Evolutionary conservation across 2,113 vertebrate species (phyloP).

Genomic region (Hemiscyllium ocellatum): DNA sequence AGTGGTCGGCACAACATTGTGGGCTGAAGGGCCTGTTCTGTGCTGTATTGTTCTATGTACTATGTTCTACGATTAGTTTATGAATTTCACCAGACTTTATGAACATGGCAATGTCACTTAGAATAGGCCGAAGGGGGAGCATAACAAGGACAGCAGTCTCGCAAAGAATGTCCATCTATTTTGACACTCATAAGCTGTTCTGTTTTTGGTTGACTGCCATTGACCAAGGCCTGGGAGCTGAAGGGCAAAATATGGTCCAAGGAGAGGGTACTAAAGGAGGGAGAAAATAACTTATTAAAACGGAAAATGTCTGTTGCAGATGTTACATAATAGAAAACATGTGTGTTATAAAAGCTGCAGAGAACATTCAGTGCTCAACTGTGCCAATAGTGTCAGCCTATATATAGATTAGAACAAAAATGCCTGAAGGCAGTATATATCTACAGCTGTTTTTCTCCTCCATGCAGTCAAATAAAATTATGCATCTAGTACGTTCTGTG

Average conservation of each 20-base stretch:
- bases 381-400: constrained; percentile 30
- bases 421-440: constrained; percentile 25
- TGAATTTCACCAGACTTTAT: neutral
- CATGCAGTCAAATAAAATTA: constrained; percentile 25
- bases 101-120: neutral
- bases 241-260: neutral
- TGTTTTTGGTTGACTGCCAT: neutral
- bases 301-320: constrained; percentile 17
- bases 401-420: constrained; percentile 36
- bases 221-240: neutral
- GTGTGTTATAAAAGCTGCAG: constrained; percentile 27
- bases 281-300: constrained; percentile 32
- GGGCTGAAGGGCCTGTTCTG: too few relatives aligned
- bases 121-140: neutral
- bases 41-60: too few relatives aligned
- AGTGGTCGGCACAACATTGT: too few relatives aligned
- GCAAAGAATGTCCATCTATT: neutral
- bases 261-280: neutral
- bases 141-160: neutral
- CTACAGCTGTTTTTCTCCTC: constrained; percentile 34
- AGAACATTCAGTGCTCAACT: constrained; percentile 32
- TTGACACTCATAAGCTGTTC: neutral
- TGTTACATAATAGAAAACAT: constrained; percentile 37
- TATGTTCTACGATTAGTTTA: too few relatives aligned
- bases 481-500: neutral